Evolutionary conservation across 2,113 vertebrate species (phyloP).

Genomic region (Poecilia latipinna): DNA sequence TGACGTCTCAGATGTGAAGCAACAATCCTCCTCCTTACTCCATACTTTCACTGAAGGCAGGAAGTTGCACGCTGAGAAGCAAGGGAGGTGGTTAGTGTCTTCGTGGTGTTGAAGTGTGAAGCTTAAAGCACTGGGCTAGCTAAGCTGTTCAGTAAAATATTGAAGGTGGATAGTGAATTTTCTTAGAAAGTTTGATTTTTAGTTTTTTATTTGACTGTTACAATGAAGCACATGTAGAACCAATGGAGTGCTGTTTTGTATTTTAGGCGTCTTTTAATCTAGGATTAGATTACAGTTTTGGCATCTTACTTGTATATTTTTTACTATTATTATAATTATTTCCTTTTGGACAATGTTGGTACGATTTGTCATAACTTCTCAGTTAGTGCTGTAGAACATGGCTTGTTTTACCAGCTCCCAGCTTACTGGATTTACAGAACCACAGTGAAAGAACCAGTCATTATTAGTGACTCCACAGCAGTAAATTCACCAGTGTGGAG

Average conservation of each 20-base stretch:
- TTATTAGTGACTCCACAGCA: slow-evolving; percentile 56
- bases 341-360: neutral
- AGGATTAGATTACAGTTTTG: neutral
- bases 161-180: neutral
- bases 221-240: neutral
- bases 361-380: neutral
- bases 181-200: no score
- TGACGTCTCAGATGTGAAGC: slow-evolving; percentile 49
- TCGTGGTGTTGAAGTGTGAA: neutral
- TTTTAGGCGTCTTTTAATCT: neutral
- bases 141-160: neutral
- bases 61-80: slow-evolving; percentile 34
- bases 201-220: neutral
- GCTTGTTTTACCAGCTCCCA: neutral
- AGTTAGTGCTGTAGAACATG: neutral
- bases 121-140: neutral
- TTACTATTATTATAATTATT: no score
- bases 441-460: slow-evolving; percentile 37
- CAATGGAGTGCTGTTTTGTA: neutral
- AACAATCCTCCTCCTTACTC: slow-evolving; percentile 41
- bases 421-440: slow-evolving; percentile 18
- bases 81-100: slow-evolving; percentile 25
- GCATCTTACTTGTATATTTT: no score
- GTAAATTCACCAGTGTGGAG: slow-evolving; percentile 51
- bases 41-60: slow-evolving; percentile 47